Evolutionary conservation across 23 tunicate species (phyloP), one percentile per base, ranked within the genome.

Genomic region (Aplidium turbinatum): DNA sequence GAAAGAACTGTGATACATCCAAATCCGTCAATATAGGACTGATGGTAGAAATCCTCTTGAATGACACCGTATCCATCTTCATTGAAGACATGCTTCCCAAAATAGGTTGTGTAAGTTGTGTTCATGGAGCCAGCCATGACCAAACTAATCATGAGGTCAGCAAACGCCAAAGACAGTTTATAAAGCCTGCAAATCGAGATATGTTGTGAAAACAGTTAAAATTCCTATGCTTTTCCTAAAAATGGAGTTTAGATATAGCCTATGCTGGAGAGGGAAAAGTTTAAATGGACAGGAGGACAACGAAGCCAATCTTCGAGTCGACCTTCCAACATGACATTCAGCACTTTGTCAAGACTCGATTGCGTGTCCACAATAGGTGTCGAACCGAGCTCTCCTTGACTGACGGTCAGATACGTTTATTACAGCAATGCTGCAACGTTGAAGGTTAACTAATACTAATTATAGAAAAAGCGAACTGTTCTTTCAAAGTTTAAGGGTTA

Each of bases 71-170:
- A 21, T 19, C 77, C 77, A 20, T 80, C 70, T n/a, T 31, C 76
- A 5, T 38, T 53, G 45, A 80, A 80, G 29, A 54, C 56, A n/a
- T 57, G 85, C 4, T 57, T 52, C 16, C 69, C 70, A 25, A 80
- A 68, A 30, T 68, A 80, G n/a, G 70, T 42, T 28, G 35, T 38
- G 18, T 56, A 34, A n/a, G 85, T 80, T 21, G 85, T 80, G 70
- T 80, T 55, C 25, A 80, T 80, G n/a, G 70, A 69, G 24, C 77
- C 85, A 3, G 67, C 47, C 24, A 55, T 39, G 20, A 57, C 70
- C 1, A 56, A 19, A 26, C 35, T 58, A 24, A 72, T 80, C 45
- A 80, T 20, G 20, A 80, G 77, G 38, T 80, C 85, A 13, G 85
- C 63, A 5, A 35, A 33, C 1, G 85, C 85, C 42, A 80, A 70